phyloP scores from a whole-genome alignment of 2,113 vertebrate genomes.

The Xenopus tropicalis region UCB_Xtro_10.0 CM004452.2:11980001-11980500 shows the following conservation, averaged over 20 bases:
- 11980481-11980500: neutral
- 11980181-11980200: neutral
- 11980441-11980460: conserved; percentile 60
- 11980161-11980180: neutral
- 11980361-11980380: conserved; percentile 45
- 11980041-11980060: too few relatives aligned
- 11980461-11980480: conserved; percentile 60
- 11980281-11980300: conserved; percentile 21
- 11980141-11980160: too few relatives aligned
- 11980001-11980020: too few relatives aligned
- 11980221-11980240: conserved; percentile 23
- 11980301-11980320: conserved; percentile 13
- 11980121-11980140: too few relatives aligned
- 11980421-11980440: conserved; percentile 61
- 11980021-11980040: too few relatives aligned
- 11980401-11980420: conserved; percentile 60
- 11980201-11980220: neutral
- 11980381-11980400: conserved; percentile 56
- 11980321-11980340: conserved; percentile 24
- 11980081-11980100: too few relatives aligned
- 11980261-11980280: conserved; percentile 41
- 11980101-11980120: too few relatives aligned
- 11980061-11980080: too few relatives aligned
- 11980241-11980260: conserved; percentile 55
- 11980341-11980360: conserved; percentile 28